Conservation (phyloP, 2,113 vertebrate genomes). For the Dendropsophus ebraccatus region DNA sequence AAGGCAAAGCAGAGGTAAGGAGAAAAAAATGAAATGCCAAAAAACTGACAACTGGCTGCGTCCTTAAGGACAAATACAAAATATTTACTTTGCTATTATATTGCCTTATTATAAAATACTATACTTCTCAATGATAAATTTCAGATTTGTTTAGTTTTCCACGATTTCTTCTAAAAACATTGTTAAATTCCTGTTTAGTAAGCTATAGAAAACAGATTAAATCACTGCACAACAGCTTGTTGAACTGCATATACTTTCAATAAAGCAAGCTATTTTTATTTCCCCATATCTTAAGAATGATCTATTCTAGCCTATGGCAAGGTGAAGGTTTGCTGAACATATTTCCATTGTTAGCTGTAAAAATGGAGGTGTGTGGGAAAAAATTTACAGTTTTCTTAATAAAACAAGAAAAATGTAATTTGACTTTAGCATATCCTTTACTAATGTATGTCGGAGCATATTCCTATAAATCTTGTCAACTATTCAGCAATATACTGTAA, state of each 20-base stretch:
- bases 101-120: background rate
- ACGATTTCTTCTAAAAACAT: background rate
- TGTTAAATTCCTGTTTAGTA: background rate
- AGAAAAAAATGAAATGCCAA: too few relatives aligned
- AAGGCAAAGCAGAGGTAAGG: too few relatives aligned
- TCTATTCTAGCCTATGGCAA: slow-evolving; percentile 56
- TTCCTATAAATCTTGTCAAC: slow-evolving; percentile 26
- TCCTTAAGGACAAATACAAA: too few relatives aligned
- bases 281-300: slow-evolving; percentile 46
- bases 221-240: slow-evolving; percentile 19
- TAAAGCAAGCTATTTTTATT: slow-evolving; percentile 52
- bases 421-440: slow-evolving; percentile 34
- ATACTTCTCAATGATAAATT: background rate
- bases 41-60: too few relatives aligned
- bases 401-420: slow-evolving; percentile 36
- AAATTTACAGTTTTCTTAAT: slow-evolving; percentile 39
- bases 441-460: slow-evolving; percentile 9
- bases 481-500: background rate
- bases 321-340: slow-evolving; percentile 49
- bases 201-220: slow-evolving; percentile 13
- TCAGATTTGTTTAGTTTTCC: background rate
- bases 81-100: too few relatives aligned
- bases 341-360: slow-evolving; percentile 11
- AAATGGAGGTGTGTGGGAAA: slow-evolving; percentile 4
- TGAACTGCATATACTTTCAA: slow-evolving; percentile 32